Evolutionary conservation across 2,888 invertebrate species (phyloP).

Genomic region (Campoplex capitator): DNA sequence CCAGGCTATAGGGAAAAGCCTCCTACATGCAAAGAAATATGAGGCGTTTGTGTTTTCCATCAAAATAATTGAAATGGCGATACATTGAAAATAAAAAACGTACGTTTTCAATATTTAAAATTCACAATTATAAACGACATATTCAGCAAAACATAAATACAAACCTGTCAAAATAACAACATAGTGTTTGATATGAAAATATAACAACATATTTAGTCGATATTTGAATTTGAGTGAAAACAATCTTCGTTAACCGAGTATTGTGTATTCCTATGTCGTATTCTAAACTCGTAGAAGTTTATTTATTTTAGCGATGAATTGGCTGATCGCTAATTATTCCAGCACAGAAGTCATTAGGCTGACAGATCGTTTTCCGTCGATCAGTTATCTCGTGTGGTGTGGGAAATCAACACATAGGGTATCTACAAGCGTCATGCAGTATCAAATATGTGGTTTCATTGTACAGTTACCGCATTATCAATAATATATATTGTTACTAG

Average conservation of each 20-base stretch:
- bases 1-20: neutral
- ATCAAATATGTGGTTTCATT: conserved; percentile 29
- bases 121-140: neutral
- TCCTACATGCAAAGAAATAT: neutral
- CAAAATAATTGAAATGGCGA: neutral
- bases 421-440: neutral
- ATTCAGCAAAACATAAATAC: neutral
- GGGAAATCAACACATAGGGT: neutral
- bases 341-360: conserved; percentile 19
- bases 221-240: neutral
- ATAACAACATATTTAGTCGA: neutral
- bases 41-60: neutral
- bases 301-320: neutral
- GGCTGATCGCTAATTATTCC: conserved; percentile 16
- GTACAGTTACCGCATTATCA: conserved; percentile 45
- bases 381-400: neutral
- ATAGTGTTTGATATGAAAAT: neutral
- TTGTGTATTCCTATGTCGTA: neutral
- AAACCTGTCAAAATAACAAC: neutral
- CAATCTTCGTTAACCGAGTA: neutral
- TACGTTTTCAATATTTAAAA: neutral
- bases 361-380: conserved; percentile 15
- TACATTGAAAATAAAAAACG: neutral
- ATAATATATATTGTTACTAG: neutral
- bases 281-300: neutral